These are phyloP conservation scores for Achroia grisella DNA, from an alignment of 1,140 invertebrate genomes.

Conservation along the genomic window DNA sequence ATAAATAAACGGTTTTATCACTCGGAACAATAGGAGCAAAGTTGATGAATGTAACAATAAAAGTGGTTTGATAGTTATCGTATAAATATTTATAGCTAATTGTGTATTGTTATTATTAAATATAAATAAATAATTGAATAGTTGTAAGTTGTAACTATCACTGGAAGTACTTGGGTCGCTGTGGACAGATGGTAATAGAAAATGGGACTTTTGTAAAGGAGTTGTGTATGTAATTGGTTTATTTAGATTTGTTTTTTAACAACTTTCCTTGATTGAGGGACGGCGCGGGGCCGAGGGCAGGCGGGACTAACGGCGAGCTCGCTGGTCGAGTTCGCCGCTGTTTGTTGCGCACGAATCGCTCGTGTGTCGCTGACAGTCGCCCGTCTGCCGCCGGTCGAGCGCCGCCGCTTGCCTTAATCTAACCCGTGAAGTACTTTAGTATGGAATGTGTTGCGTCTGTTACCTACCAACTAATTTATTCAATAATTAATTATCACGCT, in stretches of 20 bases:
- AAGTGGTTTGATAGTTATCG: slow-evolving; percentile 66
- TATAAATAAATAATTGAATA: slow-evolving; percentile 72
- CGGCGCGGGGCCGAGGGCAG: slow-evolving; percentile 1
- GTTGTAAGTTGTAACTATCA: slow-evolving; percentile 70
- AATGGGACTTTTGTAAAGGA: slow-evolving; percentile 44
- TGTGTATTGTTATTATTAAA: slow-evolving; percentile 73
- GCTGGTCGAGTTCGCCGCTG: not conserved
- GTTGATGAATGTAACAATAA: slow-evolving; percentile 62
- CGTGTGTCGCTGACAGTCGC: not conserved
- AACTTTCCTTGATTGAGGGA: slow-evolving; percentile 21
- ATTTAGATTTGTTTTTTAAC: slow-evolving; percentile 26
- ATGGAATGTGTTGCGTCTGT: slow-evolving; percentile 26
- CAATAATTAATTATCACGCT: slow-evolving; percentile 32
- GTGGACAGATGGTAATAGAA: slow-evolving; percentile 38
- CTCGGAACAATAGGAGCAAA: slow-evolving; percentile 45
- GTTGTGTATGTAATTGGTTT: slow-evolving; percentile 39
- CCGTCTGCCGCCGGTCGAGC: not conserved
- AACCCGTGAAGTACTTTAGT: not conserved
- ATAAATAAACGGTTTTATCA: slow-evolving; percentile 43
- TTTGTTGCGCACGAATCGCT: not conserved
- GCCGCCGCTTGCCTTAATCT: not conserved
- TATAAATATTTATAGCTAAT: slow-evolving; percentile 74
- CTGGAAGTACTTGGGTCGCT: slow-evolving; percentile 52
- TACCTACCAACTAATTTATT: slow-evolving; percentile 37
- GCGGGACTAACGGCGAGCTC: not conserved